phyloP scores from a whole-genome alignment of 2,888 invertebrate species.

The Petrolisthes cinctipes region DNA sequence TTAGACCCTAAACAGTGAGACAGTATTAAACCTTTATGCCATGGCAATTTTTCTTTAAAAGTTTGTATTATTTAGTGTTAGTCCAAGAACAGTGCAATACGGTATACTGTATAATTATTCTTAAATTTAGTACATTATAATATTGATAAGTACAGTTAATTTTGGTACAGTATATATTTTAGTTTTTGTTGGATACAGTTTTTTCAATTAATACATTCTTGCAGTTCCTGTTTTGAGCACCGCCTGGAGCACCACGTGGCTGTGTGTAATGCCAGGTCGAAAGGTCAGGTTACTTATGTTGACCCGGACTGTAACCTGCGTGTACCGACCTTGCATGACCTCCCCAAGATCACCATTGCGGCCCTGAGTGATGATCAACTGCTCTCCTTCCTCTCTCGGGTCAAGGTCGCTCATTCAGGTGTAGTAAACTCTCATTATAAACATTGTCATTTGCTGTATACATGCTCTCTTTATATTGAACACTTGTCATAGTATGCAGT shows the following conservation, averaged over 20 bases:
- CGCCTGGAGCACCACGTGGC: conserved; percentile 46
- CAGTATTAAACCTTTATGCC: no score
- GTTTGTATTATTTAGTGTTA: no score
- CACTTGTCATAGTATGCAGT: no score
- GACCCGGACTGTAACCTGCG: conserved; percentile 42
- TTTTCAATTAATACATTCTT: not conserved
- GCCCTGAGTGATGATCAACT: conserved; percentile 23
- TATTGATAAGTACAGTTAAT: no score
- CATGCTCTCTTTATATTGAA: not conserved
- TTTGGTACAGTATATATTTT: no score
- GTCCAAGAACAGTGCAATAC: no score
- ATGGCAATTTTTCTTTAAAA: no score
- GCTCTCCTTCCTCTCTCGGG: conserved; percentile 34
- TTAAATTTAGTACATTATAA: no score
- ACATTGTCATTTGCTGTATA: not conserved
- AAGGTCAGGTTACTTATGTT: conserved; percentile 17
- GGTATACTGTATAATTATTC: no score
- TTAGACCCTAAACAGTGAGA: conserved; percentile 50
- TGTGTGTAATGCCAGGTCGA: conserved; percentile 56
- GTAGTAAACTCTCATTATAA: not conserved
- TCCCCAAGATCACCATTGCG: conserved; percentile 16
- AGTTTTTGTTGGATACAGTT: no score
- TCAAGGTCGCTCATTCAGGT: conserved; percentile 44
- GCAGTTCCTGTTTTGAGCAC: conserved; percentile 57
- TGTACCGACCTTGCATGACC: not conserved